Base-by-base conservation (phyloP, 2,113 vertebrate genomes). In the Clarias batrachus region DNA sequence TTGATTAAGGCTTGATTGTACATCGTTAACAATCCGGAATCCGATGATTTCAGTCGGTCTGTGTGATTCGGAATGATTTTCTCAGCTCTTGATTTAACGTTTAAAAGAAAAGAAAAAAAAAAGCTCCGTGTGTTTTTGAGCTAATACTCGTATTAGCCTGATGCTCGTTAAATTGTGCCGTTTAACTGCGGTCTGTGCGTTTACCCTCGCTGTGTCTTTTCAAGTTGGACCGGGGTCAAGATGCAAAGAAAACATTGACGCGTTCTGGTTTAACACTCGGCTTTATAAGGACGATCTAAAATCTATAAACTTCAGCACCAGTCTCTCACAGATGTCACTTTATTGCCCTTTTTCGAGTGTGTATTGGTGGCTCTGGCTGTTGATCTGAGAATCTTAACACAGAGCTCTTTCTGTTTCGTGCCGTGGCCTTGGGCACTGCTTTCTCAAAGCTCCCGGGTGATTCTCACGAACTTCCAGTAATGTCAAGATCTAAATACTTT, bases 401-500 rank as follows among this genome's bases (percentile, higher is more conserved):
- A 84, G 83, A 85, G 86, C 57, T 74, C 83, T 83, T 83, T 84
- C 86, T 89, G 87, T 90, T 78, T 70, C 27, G 78, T 81, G 27
- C 73, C 17, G 79, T 82, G 71, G 84, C 78, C 81, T 79, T 66
- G 68, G 74, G 73, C 56, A 33, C 25, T 37, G 41, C 65, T 62
- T 79, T 68, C 54, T 70, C 21, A 21, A 14, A 82, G 23, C 78
- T 73, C 17, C 57, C 81, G 83, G 80, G 77, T 81, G 33, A 81
- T 81, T 62, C 78, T 37, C 78, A 81, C 13, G 78, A 81, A 62
- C 78, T 81, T 59, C 0, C 2, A 81, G 57, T 81, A 62, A 81
- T 81, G 78, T 81, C 78, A 81, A 81, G 78, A 62, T 81, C 21
- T 37, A 81, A 62, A 23, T 62, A 37, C 8, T 62, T 62, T 30